Conservation (phyloP, 2,797 vertebrate genomes). For the Sebastes reedi region DNA sequence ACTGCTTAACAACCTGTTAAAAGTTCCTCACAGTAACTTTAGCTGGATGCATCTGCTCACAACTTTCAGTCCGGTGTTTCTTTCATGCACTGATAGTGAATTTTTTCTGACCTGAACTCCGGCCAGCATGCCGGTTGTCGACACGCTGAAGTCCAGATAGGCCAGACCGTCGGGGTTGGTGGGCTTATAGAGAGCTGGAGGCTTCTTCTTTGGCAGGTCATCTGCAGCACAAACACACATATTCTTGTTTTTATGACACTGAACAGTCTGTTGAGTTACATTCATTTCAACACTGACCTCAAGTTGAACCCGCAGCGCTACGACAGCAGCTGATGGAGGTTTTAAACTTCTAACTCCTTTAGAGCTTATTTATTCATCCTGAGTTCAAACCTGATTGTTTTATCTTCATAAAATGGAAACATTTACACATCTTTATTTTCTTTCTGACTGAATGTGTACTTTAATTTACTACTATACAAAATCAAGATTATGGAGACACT, state of each 20-base stretch:
- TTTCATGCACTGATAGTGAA: background rate
- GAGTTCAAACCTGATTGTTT: background rate
- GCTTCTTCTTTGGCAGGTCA: constrained; percentile 99
- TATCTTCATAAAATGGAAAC: background rate
- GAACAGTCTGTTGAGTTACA: background rate
- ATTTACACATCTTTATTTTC: background rate
- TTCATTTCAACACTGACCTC: constrained; percentile 11
- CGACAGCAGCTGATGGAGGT: background rate
- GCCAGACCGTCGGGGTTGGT: constrained; percentile 96
- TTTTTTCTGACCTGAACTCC: constrained; percentile 91
- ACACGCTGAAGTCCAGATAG: constrained; percentile 99
- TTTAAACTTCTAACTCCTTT: background rate
- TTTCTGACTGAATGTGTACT: background rate
- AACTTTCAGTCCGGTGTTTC: background rate
- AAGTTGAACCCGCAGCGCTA: constrained; percentile 16
- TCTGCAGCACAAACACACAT: constrained; percentile 77
- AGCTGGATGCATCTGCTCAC: no score
- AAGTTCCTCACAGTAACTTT: no score
- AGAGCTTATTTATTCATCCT: background rate
- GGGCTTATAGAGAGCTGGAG: constrained; percentile 96
- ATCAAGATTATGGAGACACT: background rate
- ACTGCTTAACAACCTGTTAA: no score
- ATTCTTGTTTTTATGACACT: background rate
- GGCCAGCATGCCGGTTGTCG: constrained; percentile 98
- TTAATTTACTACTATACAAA: background rate